Base-by-base conservation (phyloP, 2,113 vertebrate genomes). In the Holacanthus passer region DNA sequence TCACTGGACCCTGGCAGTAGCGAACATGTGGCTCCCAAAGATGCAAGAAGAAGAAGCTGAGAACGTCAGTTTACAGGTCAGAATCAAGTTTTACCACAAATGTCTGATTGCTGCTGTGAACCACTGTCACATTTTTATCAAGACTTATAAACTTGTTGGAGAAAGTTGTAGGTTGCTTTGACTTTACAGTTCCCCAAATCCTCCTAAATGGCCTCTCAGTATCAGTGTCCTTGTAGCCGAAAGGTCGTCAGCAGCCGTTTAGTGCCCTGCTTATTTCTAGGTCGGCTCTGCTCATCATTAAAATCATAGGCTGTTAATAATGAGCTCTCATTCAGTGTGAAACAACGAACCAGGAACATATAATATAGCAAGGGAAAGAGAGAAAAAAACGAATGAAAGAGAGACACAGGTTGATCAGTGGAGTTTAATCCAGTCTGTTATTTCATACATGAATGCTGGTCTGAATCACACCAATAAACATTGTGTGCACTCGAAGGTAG, bases 351-450 rank as follows among this genome's bases (percentile, higher is more conserved):
- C n/a, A 13, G n/a, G n/a, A n/a, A n/a, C n/a, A n/a, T n/a, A n/a
- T n/a, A n/a, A n/a, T n/a, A n/a, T n/a, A n/a, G n/a, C n/a, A n/a
- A n/a, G n/a, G n/a, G n/a, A n/a, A n/a, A n/a, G 20, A 50, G 32
- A 48, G 48, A n/a, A 16, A 27, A 70, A 13, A 62, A 14, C 62
- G 9, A 16, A 62, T 19, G 5, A 79, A 52, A 24, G 29, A 60
- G 29, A 47, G 39, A 77, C 43, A 45, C 20, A 7, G 32, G 22
- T 86, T 71, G 9, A 58, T 79, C 69, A 69, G 70, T 59, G 27
- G 47, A 80, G 37, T 90, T 91, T 88, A 87, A 87, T 91, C 78
- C 65, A 73, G 76, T 75, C 67, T 77, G 67, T 72, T 35, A 78
- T 74, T 85, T 79, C 52, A 77, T 45, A 86, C 74, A 82, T 56